These are phyloP conservation scores for Conchocele bisecta DNA, from an alignment of 2,888 invertebrate genomes.

Conservation along the genomic window DNA sequence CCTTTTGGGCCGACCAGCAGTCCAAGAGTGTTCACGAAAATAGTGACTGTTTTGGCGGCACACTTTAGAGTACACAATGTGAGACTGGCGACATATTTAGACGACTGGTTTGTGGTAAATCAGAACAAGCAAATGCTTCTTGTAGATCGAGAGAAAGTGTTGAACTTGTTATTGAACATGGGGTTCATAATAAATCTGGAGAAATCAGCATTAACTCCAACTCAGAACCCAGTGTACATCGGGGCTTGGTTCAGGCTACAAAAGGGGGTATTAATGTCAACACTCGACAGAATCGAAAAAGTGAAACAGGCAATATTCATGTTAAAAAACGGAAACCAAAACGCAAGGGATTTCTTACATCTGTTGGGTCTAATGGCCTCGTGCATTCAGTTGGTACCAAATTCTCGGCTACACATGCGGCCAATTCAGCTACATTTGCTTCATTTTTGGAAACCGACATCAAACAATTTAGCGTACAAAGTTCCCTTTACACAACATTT, in stretches of 20 bases:
- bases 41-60: slow-evolving; percentile 31
- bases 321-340: too few relatives aligned
- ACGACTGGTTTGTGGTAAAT: slow-evolving; percentile 47
- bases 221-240: slow-evolving; percentile 25
- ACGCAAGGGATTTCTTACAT: too few relatives aligned
- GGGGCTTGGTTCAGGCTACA: slow-evolving; percentile 11
- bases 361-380: slow-evolving; percentile 23
- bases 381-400: neutral
- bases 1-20: slow-evolving; percentile 13
- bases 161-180: slow-evolving; percentile 18
- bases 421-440: too few relatives aligned
- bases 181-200: slow-evolving; percentile 47
- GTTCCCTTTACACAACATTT: slow-evolving; percentile 19
- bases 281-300: slow-evolving; percentile 18
- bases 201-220: slow-evolving; percentile 24
- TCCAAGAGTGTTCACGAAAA: slow-evolving; percentile 35
- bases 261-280: slow-evolving; percentile 14
- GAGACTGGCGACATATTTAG: slow-evolving; percentile 35
- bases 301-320: slow-evolving; percentile 6
- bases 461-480: neutral
- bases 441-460: too few relatives aligned
- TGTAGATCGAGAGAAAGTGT: slow-evolving; percentile 20
- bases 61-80: slow-evolving; percentile 13
- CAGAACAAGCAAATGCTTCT: neutral
- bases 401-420: slow-evolving; percentile 5